Percentiles rank a stretch among this genome's conserved stretches.
Conservation (phyloP, 2,797 vertebrate species). For the Liparis tanakae region DNA sequence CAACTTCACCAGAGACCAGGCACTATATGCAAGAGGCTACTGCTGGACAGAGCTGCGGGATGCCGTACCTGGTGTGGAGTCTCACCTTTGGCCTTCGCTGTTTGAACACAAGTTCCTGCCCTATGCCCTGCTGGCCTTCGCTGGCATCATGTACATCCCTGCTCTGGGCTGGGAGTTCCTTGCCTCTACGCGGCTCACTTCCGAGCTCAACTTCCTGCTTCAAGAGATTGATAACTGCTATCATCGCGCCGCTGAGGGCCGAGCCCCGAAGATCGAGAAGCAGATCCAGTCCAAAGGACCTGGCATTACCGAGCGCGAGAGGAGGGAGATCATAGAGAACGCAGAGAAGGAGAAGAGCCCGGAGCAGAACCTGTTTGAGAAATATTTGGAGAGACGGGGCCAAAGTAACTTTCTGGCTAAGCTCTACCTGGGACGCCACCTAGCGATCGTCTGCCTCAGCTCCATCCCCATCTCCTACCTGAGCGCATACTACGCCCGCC, state of each 20-base stretch:
- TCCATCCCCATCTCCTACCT: conserved; percentile 97
- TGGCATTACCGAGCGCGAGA: conserved; percentile 94
- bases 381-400: conserved; percentile 95
- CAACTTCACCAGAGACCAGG: conserved; percentile 99
- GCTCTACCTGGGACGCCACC: conserved; percentile 92
- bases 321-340: conserved; percentile 97
- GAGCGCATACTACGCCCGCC: conserved; percentile 94
- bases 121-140: conserved; percentile 97
- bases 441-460: conserved; percentile 97
- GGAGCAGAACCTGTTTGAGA: conserved; percentile 98
- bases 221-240: conserved; percentile 99
- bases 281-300: conserved; percentile 99
- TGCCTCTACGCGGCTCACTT: conserved; percentile 96
- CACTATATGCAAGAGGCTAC: conserved; percentile 98
- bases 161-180: conserved; percentile 98
- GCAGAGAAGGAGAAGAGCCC: conserved; percentile 99
- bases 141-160: conserved; percentile 98
- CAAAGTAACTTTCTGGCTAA: conserved; percentile 98
- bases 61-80: conserved; percentile 90
- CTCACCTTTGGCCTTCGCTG: conserved; percentile 92
- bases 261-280: conserved; percentile 99
- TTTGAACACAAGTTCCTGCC: conserved; percentile 99
- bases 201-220: conserved; percentile 98
- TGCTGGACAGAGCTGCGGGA: conserved; percentile 99
- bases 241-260: conserved; percentile 96